phyloP scores from a whole-genome alignment of 1,140 invertebrate species.

The Pseudomyrmex dendroicus region DNA sequence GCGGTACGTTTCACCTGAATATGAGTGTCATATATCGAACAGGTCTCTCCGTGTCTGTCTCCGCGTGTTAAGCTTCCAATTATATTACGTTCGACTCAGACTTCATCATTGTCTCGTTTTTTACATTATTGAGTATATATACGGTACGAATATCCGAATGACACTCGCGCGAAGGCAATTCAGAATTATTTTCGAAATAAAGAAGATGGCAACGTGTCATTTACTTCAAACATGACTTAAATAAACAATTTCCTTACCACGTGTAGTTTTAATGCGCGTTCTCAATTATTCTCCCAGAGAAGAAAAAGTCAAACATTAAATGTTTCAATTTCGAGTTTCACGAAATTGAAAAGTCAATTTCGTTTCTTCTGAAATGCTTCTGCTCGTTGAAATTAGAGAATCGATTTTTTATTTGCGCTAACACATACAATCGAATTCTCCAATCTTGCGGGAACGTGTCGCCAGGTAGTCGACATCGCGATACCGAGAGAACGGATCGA shows the following conservation, averaged over 20 bases:
- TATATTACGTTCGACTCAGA: conserved; percentile 20
- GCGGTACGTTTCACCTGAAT: conserved; percentile 39
- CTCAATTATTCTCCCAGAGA: background rate
- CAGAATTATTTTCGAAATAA: background rate
- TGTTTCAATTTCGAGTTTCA: background rate
- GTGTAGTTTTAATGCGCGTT: too few species aligned
- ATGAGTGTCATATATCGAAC: conserved; percentile 47
- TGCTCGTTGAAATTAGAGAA: conserved; percentile 19
- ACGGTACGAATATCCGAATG: background rate
- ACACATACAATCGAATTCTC: conserved; percentile 23
- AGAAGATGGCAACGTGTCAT: background rate
- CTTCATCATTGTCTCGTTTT: conserved; percentile 20
- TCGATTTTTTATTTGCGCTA: conserved; percentile 24
- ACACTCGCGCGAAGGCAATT: background rate
- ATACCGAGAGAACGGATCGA: conserved; percentile 64
- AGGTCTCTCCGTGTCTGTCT: conserved; percentile 3
- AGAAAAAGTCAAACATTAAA: background rate
- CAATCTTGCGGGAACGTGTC: conserved; percentile 52
- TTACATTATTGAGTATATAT: background rate
- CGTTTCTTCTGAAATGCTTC: background rate
- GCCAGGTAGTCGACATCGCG: conserved; percentile 67
- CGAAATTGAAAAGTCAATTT: background rate
- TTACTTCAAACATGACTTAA: background rate
- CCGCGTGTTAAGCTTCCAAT: conserved; percentile 53
- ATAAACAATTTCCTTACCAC: background rate